Evolutionary conservation across 1,140 invertebrate genomes (phyloP).

Genomic region (Bombus waltoni): DNA sequence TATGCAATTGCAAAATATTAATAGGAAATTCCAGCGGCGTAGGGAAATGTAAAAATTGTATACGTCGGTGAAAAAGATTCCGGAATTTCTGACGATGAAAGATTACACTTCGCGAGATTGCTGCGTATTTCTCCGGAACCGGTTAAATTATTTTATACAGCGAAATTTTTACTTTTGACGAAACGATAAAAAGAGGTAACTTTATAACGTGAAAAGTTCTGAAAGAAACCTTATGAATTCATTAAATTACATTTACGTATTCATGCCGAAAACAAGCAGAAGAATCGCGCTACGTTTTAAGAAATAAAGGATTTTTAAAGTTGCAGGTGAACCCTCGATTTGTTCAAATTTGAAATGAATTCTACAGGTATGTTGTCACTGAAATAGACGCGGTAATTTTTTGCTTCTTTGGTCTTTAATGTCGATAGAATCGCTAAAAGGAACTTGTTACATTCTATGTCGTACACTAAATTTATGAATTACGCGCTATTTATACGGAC

Average conservation of each 20-base stretch:
- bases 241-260: slow-evolving; percentile 4
- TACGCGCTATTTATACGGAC: background rate
- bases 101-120: slow-evolving; percentile 4
- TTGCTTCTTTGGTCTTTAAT: background rate
- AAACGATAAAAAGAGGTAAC: background rate
- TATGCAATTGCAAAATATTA: slow-evolving; percentile 22
- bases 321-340: background rate
- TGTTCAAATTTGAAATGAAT: background rate
- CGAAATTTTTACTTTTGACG: background rate
- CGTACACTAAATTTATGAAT: background rate
- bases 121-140: background rate
- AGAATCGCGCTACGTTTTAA: background rate
- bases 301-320: background rate
- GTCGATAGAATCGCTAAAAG: background rate
- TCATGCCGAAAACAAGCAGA: no score
- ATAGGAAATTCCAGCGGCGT: background rate
- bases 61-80: background rate
- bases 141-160: background rate
- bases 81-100: slow-evolving; percentile 20
- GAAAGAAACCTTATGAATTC: background rate
- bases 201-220: background rate
- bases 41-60: slow-evolving; percentile 30
- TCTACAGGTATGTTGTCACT: background rate
- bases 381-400: background rate
- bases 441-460: background rate